Conservation (phyloP, 2,888 invertebrate genomes). For the Petrophora chlorosata region DNA sequence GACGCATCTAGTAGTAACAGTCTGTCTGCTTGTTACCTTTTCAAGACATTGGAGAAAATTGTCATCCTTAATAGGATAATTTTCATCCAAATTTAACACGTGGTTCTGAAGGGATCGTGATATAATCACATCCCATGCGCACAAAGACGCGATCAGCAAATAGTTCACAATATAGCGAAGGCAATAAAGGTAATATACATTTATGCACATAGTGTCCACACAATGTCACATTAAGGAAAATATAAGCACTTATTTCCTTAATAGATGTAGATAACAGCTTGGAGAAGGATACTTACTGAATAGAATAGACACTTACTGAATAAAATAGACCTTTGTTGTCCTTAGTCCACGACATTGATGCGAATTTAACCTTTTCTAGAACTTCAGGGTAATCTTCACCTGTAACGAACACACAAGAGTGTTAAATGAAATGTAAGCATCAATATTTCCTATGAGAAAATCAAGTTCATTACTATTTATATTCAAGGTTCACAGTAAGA, state of each 20-base stretch:
- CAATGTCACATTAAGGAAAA: slow-evolving; percentile 20
- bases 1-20: too few species aligned
- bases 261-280: not conserved
- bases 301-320: slow-evolving; percentile 83
- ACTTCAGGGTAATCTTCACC: slow-evolving; percentile 94
- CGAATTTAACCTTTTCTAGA: slow-evolving; percentile 96
- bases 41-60: too few species aligned
- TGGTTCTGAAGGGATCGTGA: too few species aligned
- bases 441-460: not conserved
- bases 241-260: not conserved
- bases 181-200: not conserved
- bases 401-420: slow-evolving; percentile 38
- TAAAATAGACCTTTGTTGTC: slow-evolving; percentile 98
- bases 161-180: not conserved
- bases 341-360: slow-evolving; percentile 96
- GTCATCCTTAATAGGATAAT: too few species aligned
- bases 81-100: too few species aligned
- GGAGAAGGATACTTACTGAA: too few species aligned
- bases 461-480: slow-evolving; percentile 7
- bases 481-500: slow-evolving; percentile 8
- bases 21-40: too few species aligned
- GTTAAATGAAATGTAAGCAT: too few species aligned
- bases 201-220: not conserved
- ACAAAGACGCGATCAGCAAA: too few species aligned
- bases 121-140: too few species aligned